Percentiles rank a stretch among this genome's conserved stretches.
phyloP scores from a whole-genome alignment of 1,140 invertebrate genomes.

The Zophobas atratus region DNA sequence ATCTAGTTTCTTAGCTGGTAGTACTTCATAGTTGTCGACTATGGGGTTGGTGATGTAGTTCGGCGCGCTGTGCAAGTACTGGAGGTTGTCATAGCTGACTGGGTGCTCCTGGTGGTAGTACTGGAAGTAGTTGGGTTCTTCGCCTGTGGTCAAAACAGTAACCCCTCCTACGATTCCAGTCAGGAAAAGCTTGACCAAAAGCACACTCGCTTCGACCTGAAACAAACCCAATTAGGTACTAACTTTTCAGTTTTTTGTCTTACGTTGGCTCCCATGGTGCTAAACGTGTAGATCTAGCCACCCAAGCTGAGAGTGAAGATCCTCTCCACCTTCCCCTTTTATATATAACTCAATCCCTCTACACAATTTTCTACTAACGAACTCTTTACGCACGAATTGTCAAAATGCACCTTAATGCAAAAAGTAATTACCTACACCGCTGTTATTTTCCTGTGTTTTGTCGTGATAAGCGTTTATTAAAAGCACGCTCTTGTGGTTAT shows the following conservation, averaged over 20 bases:
- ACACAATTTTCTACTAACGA: slow-evolving; percentile 11
- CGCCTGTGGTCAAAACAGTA: background rate
- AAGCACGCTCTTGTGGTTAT: background rate
- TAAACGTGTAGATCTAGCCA: slow-evolving; percentile 20
- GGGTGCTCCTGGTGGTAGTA: background rate
- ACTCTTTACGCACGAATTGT: slow-evolving; percentile 34
- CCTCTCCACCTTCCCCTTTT: background rate
- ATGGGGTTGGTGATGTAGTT: slow-evolving; percentile 5
- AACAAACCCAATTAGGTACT: background rate
- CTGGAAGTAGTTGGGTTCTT: slow-evolving; percentile 5
- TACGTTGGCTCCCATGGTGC: slow-evolving; percentile 41
- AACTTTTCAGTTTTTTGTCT: background rate
- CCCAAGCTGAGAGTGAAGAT: slow-evolving; percentile 38
- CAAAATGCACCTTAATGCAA: slow-evolving; percentile 8
- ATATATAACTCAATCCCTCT: slow-evolving; percentile 17
- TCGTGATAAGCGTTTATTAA: background rate
- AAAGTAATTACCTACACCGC: background rate
- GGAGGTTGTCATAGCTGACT: slow-evolving; percentile 1
- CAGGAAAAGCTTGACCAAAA: slow-evolving; percentile 11
- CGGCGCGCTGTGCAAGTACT: slow-evolving; percentile 19
- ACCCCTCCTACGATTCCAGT: slow-evolving; percentile 7
- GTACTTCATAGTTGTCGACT: background rate
- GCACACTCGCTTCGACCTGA: slow-evolving; percentile 35
- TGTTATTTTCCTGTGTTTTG: background rate
- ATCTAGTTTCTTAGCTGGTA: slow-evolving; percentile 1